A percentile compares a stretch with the other conserved stretches of the same genome.
These are phyloP conservation scores for Manis crassicaudata DNA, from an alignment of 2,797 vertebrate species.

Conservation along the genomic window DNA sequence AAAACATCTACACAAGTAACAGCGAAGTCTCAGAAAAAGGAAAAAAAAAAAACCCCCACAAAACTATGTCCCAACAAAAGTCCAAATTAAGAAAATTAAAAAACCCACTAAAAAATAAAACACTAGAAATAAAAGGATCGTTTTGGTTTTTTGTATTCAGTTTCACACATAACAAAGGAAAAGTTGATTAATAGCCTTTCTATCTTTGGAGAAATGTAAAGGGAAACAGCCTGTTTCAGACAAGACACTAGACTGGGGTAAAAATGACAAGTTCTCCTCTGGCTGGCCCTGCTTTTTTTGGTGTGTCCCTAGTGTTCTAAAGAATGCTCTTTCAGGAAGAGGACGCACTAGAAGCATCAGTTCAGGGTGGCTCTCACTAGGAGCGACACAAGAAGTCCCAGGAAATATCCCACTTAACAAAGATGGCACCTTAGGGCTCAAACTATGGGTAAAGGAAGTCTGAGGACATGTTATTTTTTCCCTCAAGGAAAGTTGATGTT, in stretches of 20 bases:
- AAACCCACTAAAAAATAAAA: background rate
- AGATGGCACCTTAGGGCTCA: background rate
- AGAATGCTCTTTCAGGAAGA: background rate
- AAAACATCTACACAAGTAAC: background rate
- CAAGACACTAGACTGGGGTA: background rate
- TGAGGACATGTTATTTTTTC: background rate
- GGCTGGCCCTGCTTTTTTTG: background rate
- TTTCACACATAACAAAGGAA: background rate
- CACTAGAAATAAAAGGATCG: background rate
- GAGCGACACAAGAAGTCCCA: background rate
- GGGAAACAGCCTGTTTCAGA: background rate
- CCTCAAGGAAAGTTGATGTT: conserved; percentile 1
- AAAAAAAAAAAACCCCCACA: background rate
- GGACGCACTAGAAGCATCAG: background rate
- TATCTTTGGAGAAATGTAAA: background rate
- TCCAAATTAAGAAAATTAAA: background rate
- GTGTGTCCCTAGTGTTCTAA: background rate
- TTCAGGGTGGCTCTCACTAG: background rate
- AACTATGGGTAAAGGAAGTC: background rate
- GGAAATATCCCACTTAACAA: background rate
- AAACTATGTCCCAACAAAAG: background rate
- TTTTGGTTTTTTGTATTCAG: conserved; percentile 6
- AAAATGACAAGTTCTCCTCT: background rate
- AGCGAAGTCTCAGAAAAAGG: background rate
- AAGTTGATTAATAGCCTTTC: background rate